phyloP scores from a whole-genome alignment of 2,113 vertebrate genomes.

The Empidonax alnorum region DNA sequence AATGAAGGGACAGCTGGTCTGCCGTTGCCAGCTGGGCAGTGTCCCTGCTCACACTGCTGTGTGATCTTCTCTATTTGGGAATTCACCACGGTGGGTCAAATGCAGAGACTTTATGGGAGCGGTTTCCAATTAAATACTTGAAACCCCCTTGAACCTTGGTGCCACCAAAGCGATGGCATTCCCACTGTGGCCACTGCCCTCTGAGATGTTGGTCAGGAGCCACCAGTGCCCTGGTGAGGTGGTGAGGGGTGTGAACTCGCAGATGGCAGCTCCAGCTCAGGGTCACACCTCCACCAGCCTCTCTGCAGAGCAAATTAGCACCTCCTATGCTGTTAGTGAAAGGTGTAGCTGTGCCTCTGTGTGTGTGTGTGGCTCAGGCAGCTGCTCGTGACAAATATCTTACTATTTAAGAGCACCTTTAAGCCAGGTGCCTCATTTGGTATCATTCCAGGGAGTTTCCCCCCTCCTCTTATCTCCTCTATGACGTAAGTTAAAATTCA shows the following conservation, averaged over 20 bases:
- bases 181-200: neutral
- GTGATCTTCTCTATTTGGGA: neutral
- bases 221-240: neutral
- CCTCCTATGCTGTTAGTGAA: fast-evolving
- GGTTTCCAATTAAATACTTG: neutral
- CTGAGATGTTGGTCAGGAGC: fast-evolving
- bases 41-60: neutral
- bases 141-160: neutral
- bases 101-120: neutral
- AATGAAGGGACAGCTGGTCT: neutral
- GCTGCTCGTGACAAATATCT: neutral
- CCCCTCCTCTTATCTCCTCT: neutral
- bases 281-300: neutral
- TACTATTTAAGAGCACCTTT: neutral
- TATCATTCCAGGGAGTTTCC: neutral
- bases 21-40: neutral
- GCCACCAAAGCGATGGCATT: neutral
- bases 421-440: neutral
- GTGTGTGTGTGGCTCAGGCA: neutral
- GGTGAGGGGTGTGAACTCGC: neutral
- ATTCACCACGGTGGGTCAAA: fast-evolving
- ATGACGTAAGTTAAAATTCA: neutral
- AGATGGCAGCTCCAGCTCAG: neutral
- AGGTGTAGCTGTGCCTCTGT: neutral
- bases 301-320: neutral